Conservation (phyloP, 1,140 invertebrate species). For the Eurosta solidaginis region DNA sequence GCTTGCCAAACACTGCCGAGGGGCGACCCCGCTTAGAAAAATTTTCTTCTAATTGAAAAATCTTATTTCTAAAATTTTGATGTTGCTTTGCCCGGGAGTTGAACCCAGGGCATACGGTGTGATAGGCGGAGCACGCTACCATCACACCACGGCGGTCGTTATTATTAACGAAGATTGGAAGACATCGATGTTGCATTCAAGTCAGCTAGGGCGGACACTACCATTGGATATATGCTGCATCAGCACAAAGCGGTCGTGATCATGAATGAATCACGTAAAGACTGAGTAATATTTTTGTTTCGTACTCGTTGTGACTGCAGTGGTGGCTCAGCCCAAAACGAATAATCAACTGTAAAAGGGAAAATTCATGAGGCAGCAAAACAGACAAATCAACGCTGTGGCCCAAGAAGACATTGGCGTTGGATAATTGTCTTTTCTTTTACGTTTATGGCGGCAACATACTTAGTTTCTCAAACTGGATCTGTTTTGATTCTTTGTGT, state of each 20-base stretch:
- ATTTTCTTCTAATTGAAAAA: no score
- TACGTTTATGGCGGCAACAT: not conserved
- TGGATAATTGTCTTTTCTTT: slow-evolving; percentile 12
- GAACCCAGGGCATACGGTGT: no score
- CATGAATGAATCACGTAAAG: slow-evolving; percentile 7
- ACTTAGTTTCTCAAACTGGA: not conserved
- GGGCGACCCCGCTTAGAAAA: no score
- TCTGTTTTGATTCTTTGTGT: not conserved
- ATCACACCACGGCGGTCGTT: no score
- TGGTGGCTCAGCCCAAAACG: not conserved
- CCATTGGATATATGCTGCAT: not conserved
- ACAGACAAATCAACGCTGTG: slow-evolving; percentile 18
- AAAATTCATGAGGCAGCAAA: slow-evolving; percentile 19
- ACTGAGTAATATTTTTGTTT: not conserved
- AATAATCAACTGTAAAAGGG: slow-evolving; percentile 13
- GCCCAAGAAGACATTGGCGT: not conserved
- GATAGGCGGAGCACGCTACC: no score
- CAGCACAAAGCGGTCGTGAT: not conserved
- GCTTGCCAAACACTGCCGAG: no score
- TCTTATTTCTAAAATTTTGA: no score
- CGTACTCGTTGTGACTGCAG: not conserved
- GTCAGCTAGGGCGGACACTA: not conserved
- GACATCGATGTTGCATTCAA: not conserved
- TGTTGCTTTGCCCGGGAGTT: no score
- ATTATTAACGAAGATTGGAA: slow-evolving; percentile 25